Evolutionary conservation across 2,888 invertebrate species (phyloP).

Genomic region (Drosophila prostipennis): DNA sequence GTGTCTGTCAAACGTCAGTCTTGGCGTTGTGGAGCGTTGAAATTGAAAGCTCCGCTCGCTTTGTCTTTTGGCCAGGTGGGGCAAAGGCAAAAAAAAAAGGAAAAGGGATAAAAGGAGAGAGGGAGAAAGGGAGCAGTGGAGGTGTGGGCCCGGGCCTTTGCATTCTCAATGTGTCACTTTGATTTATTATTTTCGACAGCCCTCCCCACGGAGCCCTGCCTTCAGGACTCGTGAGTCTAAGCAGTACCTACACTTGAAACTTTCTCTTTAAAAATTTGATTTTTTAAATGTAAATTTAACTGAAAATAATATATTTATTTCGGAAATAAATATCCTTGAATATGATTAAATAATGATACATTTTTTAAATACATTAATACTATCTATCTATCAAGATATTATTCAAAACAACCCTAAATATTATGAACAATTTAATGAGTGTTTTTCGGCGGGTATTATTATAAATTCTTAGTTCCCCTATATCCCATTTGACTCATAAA

Average conservation of each 20-base stretch:
- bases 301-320: neutral
- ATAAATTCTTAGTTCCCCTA: neutral
- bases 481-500: neutral
- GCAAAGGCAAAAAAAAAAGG: conserved; percentile 15
- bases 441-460: too few relatives aligned
- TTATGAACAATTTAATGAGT: too few relatives aligned
- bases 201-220: conserved; percentile 26
- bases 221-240: conserved; percentile 15
- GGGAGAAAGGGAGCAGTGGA: neutral
- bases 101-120: neutral
- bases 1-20: conserved; percentile 52
- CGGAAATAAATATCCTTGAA: too few relatives aligned
- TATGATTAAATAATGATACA: too few relatives aligned
- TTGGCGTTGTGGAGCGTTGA: conserved; percentile 60
- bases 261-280: neutral
- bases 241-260: neutral
- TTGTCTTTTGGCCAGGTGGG: conserved; percentile 37
- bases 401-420: too few relatives aligned
- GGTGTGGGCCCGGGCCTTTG: conserved; percentile 6
- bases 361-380: too few relatives aligned
- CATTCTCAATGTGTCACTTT: conserved; percentile 55
- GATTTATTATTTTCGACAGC: conserved; percentile 73
- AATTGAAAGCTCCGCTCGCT: conserved; percentile 61
- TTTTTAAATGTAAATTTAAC: neutral
- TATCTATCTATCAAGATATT: too few relatives aligned